Percentiles rank a stretch among this genome's conserved stretches.
phyloP scores from a whole-genome alignment of 2,797 vertebrate genomes.

The Liparis tanakae region DNA sequence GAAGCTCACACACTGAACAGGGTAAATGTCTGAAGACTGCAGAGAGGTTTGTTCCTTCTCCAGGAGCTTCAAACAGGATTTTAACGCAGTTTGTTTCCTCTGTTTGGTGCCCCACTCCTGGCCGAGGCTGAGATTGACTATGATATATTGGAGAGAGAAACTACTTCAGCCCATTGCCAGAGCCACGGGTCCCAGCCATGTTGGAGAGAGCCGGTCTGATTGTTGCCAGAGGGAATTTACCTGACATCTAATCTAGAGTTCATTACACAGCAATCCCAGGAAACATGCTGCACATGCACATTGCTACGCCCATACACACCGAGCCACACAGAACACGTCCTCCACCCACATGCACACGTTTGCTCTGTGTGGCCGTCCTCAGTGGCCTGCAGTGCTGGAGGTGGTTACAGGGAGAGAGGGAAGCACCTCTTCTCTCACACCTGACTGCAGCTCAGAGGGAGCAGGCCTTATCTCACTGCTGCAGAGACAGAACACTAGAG shows the following conservation, averaged over 20 bases:
- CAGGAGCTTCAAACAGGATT: slow-evolving; percentile 44
- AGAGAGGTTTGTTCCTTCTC: slow-evolving; percentile 21
- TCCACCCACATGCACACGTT: slow-evolving; percentile 47
- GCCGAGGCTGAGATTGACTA: slow-evolving; percentile 60
- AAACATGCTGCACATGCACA: slow-evolving; percentile 61
- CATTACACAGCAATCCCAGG: slow-evolving; percentile 70
- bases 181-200: slow-evolving; percentile 60
- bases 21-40: slow-evolving; percentile 12
- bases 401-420: slow-evolving; percentile 58
- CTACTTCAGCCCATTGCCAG: slow-evolving; percentile 41
- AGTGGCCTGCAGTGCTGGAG: slow-evolving; percentile 53
- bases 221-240: slow-evolving; percentile 71
- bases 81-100: slow-evolving; percentile 34
- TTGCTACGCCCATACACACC: slow-evolving; percentile 22
- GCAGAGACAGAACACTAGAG: slow-evolving; percentile 71
- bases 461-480: slow-evolving; percentile 77
- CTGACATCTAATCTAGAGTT: slow-evolving; percentile 78
- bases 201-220: slow-evolving; percentile 62
- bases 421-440: slow-evolving; percentile 59
- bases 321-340: slow-evolving; percentile 23
- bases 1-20: slow-evolving; percentile 18
- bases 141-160: slow-evolving; percentile 62
- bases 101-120: slow-evolving; percentile 45
- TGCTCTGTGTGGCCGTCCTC: slow-evolving; percentile 34
- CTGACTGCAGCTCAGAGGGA: slow-evolving; percentile 62